phyloP scores from a whole-genome alignment of 92 coral and sea anemone genomes.

The Phenganax stokvisi region DNA sequence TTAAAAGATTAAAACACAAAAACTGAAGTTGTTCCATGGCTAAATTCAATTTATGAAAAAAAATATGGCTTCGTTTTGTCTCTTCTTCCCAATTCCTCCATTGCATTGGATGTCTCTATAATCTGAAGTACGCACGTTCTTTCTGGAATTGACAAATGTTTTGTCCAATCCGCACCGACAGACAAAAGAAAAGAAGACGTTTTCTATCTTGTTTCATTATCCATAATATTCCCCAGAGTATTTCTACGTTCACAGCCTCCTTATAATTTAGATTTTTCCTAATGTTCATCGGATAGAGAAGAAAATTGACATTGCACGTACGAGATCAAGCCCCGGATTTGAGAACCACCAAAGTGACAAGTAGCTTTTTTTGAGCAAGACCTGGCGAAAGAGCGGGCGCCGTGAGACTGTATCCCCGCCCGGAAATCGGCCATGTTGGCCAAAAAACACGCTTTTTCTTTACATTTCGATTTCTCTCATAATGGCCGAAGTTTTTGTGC shows the following conservation, averaged over 20 bases:
- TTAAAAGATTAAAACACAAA: too few species aligned
- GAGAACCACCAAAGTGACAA: neutral
- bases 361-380: neutral
- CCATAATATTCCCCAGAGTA: too few species aligned
- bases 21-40: too few species aligned
- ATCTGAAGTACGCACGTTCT: too few species aligned
- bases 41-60: too few species aligned
- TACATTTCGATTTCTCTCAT: conserved; percentile 7
- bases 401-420: conserved; percentile 6
- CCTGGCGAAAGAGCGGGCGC: neutral
- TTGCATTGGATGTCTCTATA: too few species aligned
- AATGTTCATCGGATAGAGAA: neutral
- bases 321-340: conserved; percentile 1
- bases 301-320: neutral
- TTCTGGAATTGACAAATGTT: too few species aligned
- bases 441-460: neutral
- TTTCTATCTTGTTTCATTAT: too few species aligned
- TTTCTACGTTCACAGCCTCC: neutral
- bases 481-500: neutral
- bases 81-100: too few species aligned
- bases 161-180: too few species aligned
- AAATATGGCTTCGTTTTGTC: too few species aligned
- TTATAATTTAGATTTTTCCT: neutral
- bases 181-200: too few species aligned
- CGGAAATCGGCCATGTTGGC: conserved; percentile 34